Evolutionary conservation across 2,113 vertebrate species (phyloP), one percentile per base, ranked within the genome.

Genomic region (Oryzias woworae): DNA sequence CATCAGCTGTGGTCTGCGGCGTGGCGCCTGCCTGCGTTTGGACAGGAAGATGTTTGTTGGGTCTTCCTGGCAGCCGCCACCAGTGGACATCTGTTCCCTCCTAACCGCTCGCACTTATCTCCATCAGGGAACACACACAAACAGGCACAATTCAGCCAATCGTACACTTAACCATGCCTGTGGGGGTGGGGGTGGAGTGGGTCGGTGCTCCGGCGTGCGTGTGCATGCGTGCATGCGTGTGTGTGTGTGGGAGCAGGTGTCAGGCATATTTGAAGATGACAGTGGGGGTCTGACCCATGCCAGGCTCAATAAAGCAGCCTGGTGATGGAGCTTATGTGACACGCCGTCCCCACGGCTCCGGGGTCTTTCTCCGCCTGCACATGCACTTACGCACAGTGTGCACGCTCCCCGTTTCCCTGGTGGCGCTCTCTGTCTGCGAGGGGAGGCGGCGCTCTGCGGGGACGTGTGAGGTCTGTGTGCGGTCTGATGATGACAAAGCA

Each of bases 71-170:
- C 93, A 94, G 90, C 91, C 91, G 88, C 91, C 88, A 84, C 89
- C 92, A 92, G 92, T 92, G 95, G 95, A 97, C 94, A 96, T 97
- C 94, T 95, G 94, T 94, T 96, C 94, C 89, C 94, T 94, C 93
- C 93, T 94, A 94, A 95, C 94, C 94, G 91, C 93, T 94, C 93
- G 92, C 86, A 95, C 93, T 93, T 92, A 94, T 95, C 94, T 95
- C 92, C 93, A 94, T 94, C 93, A 94, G 93, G 94, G 88, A 90
- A 81, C 85, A 78, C 81, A 75, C 85, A 83, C 82, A 75, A 75
- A 73, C 78, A 75, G 73, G 72, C 64, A 62, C 58, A 73, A 85
- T 71, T 77, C 66, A 83, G 58, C 60, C 77, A 60, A 62, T 64
- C 67, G 72, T 57, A 59, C 68, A 79, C 66, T 66, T 66, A 62